A percentile compares a stretch with the other conserved stretches of the same genome.
Evolutionary conservation across 1,140 invertebrate genomes (phyloP).

Genomic region (Pogonomyrmex californicus): DNA sequence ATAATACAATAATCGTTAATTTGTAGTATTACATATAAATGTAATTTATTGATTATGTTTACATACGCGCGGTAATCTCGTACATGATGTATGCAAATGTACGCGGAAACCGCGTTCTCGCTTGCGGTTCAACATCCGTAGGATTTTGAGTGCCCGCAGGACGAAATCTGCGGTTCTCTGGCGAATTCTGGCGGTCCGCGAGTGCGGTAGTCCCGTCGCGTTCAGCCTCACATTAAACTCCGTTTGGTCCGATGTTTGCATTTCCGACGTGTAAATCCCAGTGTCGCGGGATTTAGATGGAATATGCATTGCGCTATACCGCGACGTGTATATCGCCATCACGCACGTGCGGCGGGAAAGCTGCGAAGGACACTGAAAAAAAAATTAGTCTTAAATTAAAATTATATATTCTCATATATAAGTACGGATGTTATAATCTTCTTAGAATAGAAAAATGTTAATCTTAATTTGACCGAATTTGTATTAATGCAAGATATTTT

Average conservation of each 20-base stretch:
- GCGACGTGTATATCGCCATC: conserved; percentile 14
- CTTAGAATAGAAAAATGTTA: too few species aligned
- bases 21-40: background rate
- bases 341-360: background rate
- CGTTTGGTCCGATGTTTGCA: conserved; percentile 63
- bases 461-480: too few species aligned
- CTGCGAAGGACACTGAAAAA: background rate
- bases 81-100: background rate
- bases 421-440: too few species aligned
- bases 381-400: background rate
- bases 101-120: background rate
- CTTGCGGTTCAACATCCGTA: background rate
- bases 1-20: conserved; percentile 6
- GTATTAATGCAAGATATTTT: too few species aligned
- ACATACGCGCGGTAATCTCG: background rate
- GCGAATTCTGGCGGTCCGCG: conserved; percentile 53
- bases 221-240: conserved; percentile 82
- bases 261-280: conserved; percentile 70
- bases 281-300: background rate
- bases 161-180: conserved; percentile 77
- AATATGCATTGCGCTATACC: background rate
- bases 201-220: conserved; percentile 40
- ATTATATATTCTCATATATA: too few species aligned
- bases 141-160: conserved; percentile 68
- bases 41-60: background rate